Evolutionary conservation across 2,113 vertebrate genomes (phyloP), one percentile per base, ranked within the genome.

Genomic region (Burhinus bistriatus): DNA sequence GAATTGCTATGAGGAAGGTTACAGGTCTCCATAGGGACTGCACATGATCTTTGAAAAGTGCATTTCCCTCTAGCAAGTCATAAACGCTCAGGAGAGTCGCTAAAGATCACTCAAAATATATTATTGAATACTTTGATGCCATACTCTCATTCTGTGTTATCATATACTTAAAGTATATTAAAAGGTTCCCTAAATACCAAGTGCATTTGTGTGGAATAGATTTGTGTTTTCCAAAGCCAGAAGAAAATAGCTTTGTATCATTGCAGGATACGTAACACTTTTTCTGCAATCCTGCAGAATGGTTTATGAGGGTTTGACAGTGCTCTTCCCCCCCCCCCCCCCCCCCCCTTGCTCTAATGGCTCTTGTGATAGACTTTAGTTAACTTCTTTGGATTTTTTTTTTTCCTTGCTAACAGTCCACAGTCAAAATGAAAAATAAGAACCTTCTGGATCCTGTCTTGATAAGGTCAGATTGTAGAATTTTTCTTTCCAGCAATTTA

Each of bases 1-100:
- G 89, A 95, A 93, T 94, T 85, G 89, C 96, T 97, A 93, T 40
- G 77, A 94, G 87, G 95, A 97, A 97, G 95, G 97, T 95, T 97
- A 93, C 93, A 66, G 93, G 89, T 97, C 93, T 96, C 97, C 95
- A 57, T 32, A 96, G 96, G 97, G 97, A 97, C 90, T 45, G 80
- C 70, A 90, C 94, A 34, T 92, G 96, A 96, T 93, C 95, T 97
- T 97, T 97, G 79, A 66, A 94, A 97, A 97, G 96, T 77, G 91
- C 91, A 73, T 94, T 97, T 92, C 92, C 95, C 93, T 95, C 73
- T 9, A 89, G 95, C 92, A 94, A 96, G 80, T 51, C 73, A 72
- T 79, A 96, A 97, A 95, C 40, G 87, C 93, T 97, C 84, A 66
- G 25, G 52, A 96, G 89, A 94, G 89, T 66, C 64, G 89, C 90